Conservation (phyloP, 2,113 vertebrate genomes). For the Zootoca vivipara region DNA sequence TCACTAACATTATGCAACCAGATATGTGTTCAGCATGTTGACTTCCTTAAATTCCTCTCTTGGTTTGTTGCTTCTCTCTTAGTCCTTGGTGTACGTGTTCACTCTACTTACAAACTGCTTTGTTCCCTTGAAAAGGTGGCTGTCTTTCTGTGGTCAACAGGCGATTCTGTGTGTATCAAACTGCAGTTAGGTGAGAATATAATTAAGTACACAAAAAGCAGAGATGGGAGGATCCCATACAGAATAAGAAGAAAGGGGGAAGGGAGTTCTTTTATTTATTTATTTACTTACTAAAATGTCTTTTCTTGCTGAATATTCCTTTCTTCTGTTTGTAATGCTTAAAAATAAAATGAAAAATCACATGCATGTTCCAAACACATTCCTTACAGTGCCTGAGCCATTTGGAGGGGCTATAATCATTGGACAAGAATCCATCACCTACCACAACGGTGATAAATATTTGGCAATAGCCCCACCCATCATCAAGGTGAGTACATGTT, state of each 20-base stretch:
- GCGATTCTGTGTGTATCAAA: background rate
- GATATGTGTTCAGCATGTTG: background rate
- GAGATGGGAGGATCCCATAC: background rate
- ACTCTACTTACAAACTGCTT: background rate
- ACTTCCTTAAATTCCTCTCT: background rate
- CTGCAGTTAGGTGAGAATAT: background rate
- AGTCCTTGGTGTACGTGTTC: background rate
- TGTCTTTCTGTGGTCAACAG: background rate
- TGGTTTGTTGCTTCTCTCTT: background rate
- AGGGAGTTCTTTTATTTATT: background rate
- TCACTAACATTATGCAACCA: background rate
- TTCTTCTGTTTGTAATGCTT: background rate
- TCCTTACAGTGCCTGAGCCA: constrained; percentile 89
- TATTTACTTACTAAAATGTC: background rate
- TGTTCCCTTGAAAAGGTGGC: background rate
- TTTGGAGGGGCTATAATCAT: constrained; percentile 98
- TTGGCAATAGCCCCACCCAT: constrained; percentile 96
- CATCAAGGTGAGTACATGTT: constrained; percentile 87
- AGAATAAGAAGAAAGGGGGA: background rate
- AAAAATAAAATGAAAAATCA: too few relatives aligned
- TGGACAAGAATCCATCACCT: constrained; percentile 98
- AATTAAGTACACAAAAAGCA: background rate
- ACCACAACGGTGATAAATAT: constrained; percentile 98
- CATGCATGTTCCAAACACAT: background rate
- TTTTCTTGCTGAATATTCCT: background rate